phyloP scores from a whole-genome alignment of 1,140 invertebrate species.

The Helicoverpa zea region DNA sequence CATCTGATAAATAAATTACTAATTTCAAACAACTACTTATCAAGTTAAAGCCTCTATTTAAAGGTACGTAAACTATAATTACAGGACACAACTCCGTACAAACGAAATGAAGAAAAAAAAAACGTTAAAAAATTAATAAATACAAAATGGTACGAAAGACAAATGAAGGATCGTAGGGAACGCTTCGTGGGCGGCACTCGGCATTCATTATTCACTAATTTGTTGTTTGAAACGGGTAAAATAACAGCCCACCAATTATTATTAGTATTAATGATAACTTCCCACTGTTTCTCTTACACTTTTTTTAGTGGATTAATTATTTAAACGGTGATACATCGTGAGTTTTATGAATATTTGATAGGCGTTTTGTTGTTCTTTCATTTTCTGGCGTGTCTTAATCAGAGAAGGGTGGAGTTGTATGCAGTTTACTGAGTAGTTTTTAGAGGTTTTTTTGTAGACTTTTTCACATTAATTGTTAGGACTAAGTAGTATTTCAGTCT shows the following conservation, averaged over 20 bases:
- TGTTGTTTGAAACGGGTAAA: slow-evolving; percentile 81
- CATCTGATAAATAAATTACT: slow-evolving; percentile 35
- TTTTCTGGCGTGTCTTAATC: slow-evolving; percentile 18
- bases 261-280: slow-evolving; percentile 81
- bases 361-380: slow-evolving; percentile 5
- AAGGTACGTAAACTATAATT: slow-evolving; percentile 75
- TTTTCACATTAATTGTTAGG: too few species aligned
- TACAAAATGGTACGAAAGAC: slow-evolving; percentile 68
- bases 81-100: slow-evolving; percentile 63
- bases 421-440: too few species aligned
- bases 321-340: slow-evolving; percentile 29
- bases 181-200: slow-evolving; percentile 72
- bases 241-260: slow-evolving; percentile 81
- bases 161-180: slow-evolving; percentile 79
- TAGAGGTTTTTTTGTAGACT: too few species aligned
- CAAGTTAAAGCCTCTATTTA: slow-evolving; percentile 48
- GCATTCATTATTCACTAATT: slow-evolving; percentile 84
- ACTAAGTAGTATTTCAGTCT: too few species aligned
- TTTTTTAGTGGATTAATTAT: slow-evolving; percentile 55
- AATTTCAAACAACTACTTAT: slow-evolving; percentile 50
- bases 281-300: slow-evolving; percentile 65
- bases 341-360: slow-evolving; percentile 15
- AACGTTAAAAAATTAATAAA: slow-evolving; percentile 62
- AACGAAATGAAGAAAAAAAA: slow-evolving; percentile 57
- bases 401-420: neutral